phyloP scores from a whole-genome alignment of 2,113 vertebrate genomes.

The Parus major region DNA sequence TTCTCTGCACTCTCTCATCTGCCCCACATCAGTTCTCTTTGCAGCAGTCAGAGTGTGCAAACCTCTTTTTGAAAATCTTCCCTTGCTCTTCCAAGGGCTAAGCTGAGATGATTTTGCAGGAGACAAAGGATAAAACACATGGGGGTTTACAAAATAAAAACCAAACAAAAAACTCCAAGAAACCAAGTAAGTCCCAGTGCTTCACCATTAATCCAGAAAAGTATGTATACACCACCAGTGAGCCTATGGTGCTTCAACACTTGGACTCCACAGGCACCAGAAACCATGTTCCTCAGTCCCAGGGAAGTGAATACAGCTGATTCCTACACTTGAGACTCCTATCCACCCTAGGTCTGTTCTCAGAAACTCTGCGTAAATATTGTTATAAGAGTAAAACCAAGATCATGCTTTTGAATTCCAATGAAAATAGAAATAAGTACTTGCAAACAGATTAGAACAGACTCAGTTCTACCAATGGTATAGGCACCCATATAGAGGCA shows the following conservation, averaged over 20 bases:
- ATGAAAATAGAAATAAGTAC: background rate
- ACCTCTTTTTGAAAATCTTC: background rate
- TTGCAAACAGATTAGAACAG: background rate
- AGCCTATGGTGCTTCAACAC: background rate
- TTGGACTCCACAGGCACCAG: background rate
- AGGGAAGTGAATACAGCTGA: background rate
- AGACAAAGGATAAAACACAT: background rate
- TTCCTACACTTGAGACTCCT: background rate
- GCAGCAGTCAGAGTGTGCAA: background rate
- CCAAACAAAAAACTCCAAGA: background rate
- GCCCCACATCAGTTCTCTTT: background rate
- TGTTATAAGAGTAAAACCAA: background rate
- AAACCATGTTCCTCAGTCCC: background rate
- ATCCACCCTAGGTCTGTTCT: background rate
- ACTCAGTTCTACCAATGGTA: background rate
- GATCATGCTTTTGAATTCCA: background rate
- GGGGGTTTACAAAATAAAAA: background rate
- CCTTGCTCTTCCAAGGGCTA: background rate
- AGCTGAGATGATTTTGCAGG: background rate
- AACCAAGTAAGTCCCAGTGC: accelerated
- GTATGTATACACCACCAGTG: background rate
- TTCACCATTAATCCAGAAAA: background rate
- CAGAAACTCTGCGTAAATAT: background rate
- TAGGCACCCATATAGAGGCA: background rate
- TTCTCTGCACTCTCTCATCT: background rate